Percentiles rank a stretch among this genome's conserved stretches.
These are phyloP conservation scores for Eudasyphora cyanicolor DNA, from an alignment of 2,888 invertebrate species.

Conservation along the genomic window DNA sequence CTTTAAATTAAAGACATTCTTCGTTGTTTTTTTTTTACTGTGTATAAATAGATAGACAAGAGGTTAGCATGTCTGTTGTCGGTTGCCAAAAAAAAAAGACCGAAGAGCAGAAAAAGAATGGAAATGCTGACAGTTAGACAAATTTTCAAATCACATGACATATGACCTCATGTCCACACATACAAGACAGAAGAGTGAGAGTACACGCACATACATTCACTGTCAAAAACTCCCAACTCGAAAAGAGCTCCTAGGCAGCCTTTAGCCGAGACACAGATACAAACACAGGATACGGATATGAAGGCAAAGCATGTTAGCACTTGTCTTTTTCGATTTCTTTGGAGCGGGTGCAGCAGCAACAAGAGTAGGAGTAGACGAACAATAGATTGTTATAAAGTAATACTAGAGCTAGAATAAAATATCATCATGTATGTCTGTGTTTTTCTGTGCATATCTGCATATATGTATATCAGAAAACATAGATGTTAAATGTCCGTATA, in stretches of 20 bases:
- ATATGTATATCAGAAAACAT: not conserved
- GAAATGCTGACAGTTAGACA: slow-evolving; percentile 58
- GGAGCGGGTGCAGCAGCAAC: not conserved
- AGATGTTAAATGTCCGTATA: not conserved
- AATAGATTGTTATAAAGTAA: not conserved
- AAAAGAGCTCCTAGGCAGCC: too few species aligned
- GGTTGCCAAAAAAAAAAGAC: too few species aligned
- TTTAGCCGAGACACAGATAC: too few species aligned
- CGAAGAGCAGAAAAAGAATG: not conserved
- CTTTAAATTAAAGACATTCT: too few species aligned
- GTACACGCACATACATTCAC: not conserved
- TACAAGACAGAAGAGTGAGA: too few species aligned
- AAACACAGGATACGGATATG: not conserved
- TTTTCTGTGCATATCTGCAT: not conserved
- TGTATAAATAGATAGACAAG: too few species aligned
- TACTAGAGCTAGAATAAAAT: not conserved
- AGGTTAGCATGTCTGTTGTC: not conserved
- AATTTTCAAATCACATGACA: slow-evolving; percentile 61
- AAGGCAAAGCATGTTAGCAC: not conserved
- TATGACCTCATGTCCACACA: slow-evolving; percentile 49
- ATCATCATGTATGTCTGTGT: not conserved
- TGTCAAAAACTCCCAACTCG: not conserved
- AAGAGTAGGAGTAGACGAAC: not conserved
- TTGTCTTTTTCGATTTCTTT: too few species aligned
- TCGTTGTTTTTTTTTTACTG: not conserved